phyloP scores from a whole-genome alignment of 2,797 vertebrate species.

The Trematomus bernacchii region DNA sequence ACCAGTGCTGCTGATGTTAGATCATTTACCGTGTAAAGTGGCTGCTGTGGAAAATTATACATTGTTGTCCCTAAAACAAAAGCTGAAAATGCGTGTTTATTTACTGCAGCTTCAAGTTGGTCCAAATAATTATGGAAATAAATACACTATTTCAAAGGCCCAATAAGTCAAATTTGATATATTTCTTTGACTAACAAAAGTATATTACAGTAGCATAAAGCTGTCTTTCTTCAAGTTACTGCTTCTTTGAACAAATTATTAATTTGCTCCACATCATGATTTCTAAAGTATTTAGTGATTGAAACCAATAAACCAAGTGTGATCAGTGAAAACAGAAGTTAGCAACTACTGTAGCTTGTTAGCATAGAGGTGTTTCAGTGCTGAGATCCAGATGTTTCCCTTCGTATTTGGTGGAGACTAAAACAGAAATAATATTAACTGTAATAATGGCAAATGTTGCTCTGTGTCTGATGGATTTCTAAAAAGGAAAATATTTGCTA shows the following conservation, averaged over 20 bases:
- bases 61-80: neutral
- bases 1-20: neutral
- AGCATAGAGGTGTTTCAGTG: neutral
- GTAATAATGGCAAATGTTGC: no score
- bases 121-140: neutral
- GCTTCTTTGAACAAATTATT: neutral
- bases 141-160: neutral
- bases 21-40: neutral
- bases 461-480: no score
- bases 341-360: neutral
- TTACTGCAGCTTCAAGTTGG: neutral
- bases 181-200: neutral
- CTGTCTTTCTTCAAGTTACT: neutral
- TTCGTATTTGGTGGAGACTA: neutral
- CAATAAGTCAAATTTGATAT: neutral
- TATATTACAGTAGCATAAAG: no score
- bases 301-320: neutral
- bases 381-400: neutral
- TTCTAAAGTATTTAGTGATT: neutral
- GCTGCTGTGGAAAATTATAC: neutral
- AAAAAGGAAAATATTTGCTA: no score
- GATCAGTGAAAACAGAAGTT: neutral
- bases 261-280: neutral
- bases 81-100: neutral
- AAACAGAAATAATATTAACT: neutral